These are phyloP conservation scores for Phortica magna DNA, from an alignment of 2,888 invertebrate species.

Conservation along the genomic window DNA sequence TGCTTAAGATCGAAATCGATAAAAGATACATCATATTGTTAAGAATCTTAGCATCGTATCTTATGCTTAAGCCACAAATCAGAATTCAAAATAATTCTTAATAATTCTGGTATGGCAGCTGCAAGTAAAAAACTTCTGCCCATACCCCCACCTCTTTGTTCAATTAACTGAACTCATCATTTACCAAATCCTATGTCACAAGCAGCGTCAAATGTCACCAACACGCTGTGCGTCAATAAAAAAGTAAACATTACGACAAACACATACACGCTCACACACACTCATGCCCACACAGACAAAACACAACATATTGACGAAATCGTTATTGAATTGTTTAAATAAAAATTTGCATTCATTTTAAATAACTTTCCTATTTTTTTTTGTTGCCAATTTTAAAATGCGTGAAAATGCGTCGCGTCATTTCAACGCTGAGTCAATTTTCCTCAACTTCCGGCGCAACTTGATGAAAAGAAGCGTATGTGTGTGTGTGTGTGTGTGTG, in stretches of 20 bases:
- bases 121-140: background rate
- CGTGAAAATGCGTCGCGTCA: slow-evolving; percentile 26
- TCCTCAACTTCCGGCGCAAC: slow-evolving; percentile 51
- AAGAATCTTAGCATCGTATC: background rate
- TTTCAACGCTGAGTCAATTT: slow-evolving; percentile 18
- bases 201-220: slow-evolving; percentile 15
- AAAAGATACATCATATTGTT: background rate
- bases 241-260: background rate
- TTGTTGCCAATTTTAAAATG: slow-evolving; percentile 8
- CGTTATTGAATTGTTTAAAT: slow-evolving; percentile 67
- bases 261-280: background rate
- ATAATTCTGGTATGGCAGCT: background rate
- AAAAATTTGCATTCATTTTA: slow-evolving; percentile 71
- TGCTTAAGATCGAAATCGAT: background rate
- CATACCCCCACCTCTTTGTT: background rate
- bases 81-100: too few species aligned
- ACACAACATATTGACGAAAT: slow-evolving; percentile 69
- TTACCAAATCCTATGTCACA: background rate
- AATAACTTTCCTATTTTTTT: slow-evolving; percentile 17
- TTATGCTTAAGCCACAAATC: too few species aligned
- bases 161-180: background rate
- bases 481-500: background rate
- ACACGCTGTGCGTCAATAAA: slow-evolving; percentile 18
- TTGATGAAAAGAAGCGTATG: slow-evolving; percentile 37
- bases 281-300: slow-evolving; percentile 33